Evolutionary conservation across 1,140 invertebrate species (phyloP).

Genomic region (Cyclargus thomasi): DNA sequence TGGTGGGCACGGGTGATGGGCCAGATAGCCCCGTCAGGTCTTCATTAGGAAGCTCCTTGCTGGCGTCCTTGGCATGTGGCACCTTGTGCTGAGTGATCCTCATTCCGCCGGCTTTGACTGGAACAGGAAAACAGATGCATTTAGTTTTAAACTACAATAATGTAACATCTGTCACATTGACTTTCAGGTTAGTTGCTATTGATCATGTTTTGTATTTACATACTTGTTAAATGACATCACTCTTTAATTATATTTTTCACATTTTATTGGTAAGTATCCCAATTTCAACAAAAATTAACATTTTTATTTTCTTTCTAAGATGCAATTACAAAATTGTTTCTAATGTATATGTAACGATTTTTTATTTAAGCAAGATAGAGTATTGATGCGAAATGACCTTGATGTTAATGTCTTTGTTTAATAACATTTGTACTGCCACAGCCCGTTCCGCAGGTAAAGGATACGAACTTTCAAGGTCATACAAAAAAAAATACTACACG

Average conservation of each 20-base stretch:
- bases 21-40: constrained; percentile 64
- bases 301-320: too few relatives aligned
- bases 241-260: too few relatives aligned
- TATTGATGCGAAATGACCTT: constrained; percentile 36
- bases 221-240: too few relatives aligned
- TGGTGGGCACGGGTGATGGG: constrained; percentile 79
- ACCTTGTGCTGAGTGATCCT: constrained; percentile 91
- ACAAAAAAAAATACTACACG: neutral
- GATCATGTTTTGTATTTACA: too few relatives aligned
- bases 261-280: too few relatives aligned
- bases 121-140: constrained; percentile 33
- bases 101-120: constrained; percentile 95
- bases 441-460: constrained; percentile 17
- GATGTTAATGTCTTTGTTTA: constrained; percentile 47
- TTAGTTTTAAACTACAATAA: neutral
- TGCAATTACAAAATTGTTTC: too few relatives aligned
- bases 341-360: neutral
- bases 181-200: neutral
- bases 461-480: constrained; percentile 17
- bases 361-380: neutral
- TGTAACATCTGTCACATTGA: neutral
- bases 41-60: constrained; percentile 74
- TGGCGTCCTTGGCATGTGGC: constrained; percentile 78
- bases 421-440: constrained; percentile 35
- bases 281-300: too few relatives aligned